Evolutionary conservation across 2,113 vertebrate species (phyloP), one percentile per base, ranked within the genome.

Genomic region (Malurus melanocephalus): DNA sequence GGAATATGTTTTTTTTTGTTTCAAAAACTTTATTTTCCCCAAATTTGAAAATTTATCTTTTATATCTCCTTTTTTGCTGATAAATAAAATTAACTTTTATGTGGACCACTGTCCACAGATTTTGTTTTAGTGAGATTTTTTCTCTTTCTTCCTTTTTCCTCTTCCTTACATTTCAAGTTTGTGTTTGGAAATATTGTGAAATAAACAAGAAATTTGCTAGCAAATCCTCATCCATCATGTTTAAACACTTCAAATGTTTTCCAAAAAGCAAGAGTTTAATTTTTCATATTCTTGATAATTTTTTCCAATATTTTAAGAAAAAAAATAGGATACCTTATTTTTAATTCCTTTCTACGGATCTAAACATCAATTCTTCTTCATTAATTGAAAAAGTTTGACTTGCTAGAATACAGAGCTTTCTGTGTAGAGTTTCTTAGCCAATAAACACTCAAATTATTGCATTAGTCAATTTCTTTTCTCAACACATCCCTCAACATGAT

Each of bases 61-160:
- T 1, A 32, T 57, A 65, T 83, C 5, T 16, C 2, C 0, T 52
- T 0, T 8, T 57, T 51, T 65, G 16, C 43, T 22, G 71, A 33
- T 13, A 81, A 85, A 59, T 59, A 21, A 5, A 68, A 30, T 57
- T 13, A 53, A 76, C 55, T 49, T 10, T 38, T 38, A 38, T 38
- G 38, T 38, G 10, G 38, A 52, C 11, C 21, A 28, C 2, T 30
- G 10, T 42, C 13, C 6, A 24, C 5, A 35, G 5, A 2, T 15
- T 32, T 24, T 75, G 7, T 75, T 61, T 10, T 3, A 13, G 10
- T 24, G 7, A 2, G 1, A 0, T 19, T 27, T 33, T 30, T 18
- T 14, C 4, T 45, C 1, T 23, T 3, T 12, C 3, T 16, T 17
- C 5, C 10, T 21, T 52, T 57, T 60, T 16, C 2, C 7, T 51